Evolutionary conservation across 2,888 invertebrate genomes (phyloP).

Genomic region (Cantharis rustica): DNA sequence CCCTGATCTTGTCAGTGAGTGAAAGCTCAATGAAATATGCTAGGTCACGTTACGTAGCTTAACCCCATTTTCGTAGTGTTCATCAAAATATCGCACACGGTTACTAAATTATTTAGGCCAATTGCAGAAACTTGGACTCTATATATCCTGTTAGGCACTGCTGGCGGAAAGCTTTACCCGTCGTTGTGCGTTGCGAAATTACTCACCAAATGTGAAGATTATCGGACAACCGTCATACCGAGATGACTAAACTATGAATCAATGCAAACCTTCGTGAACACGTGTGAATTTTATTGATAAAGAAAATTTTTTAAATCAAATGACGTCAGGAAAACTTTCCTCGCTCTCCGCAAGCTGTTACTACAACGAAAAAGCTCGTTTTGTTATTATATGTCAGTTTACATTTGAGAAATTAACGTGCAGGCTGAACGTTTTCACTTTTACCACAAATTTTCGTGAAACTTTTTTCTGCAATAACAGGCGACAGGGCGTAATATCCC

Average conservation of each 20-base stretch:
- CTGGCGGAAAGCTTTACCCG: neutral
- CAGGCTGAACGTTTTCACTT: neutral
- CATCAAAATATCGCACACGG: neutral
- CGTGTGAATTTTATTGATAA: neutral
- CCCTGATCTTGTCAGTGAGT: slow-evolving; percentile 40
- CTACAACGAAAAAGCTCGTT: neutral
- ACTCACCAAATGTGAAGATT: neutral
- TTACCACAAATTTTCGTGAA: neutral
- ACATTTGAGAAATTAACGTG: neutral
- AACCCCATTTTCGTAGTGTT: slow-evolving; percentile 27
- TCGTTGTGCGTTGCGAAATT: neutral
- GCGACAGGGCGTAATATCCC: neutral
- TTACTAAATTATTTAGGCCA: neutral
- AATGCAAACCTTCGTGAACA: neutral
- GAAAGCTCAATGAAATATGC: slow-evolving; percentile 46
- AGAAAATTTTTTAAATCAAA: neutral
- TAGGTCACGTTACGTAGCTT: slow-evolving; percentile 41
- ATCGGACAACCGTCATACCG: neutral
- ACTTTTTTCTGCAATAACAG: neutral
- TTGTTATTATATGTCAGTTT: neutral
- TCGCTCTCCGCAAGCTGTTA: neutral
- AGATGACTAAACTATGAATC: neutral
- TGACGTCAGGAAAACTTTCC: neutral
- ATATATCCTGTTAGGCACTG: neutral
- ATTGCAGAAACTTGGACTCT: neutral